Base-by-base conservation (phyloP, 2,797 vertebrate species). In the Alauda arvensis region DNA sequence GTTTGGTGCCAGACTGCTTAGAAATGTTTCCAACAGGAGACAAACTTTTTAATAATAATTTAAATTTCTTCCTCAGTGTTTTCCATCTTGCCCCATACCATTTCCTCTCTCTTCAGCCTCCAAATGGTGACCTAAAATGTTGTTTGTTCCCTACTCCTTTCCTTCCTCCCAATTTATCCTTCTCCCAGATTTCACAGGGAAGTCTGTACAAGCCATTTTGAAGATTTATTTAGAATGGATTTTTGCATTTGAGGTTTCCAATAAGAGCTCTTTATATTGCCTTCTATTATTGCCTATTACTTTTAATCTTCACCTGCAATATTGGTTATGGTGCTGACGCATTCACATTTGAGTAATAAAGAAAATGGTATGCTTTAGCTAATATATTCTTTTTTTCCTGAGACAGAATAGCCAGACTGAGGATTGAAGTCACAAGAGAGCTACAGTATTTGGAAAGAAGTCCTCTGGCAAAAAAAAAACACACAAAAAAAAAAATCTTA, bases 11-110 rank as follows among this genome's bases (percentile, higher is more conserved):
- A 84, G 75, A 61, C 70, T 42, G 42, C 72, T 92, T 34, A 69
- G 77, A 78, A 84, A 72, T 31, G 49, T 91, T 94, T 92, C 83
- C 65, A 77, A 62, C 66, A 61, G 59, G 66, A 88, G 57, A 72
- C 62, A 90, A 94, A 78, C 60, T 70, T 89, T 87, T 91, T 43
- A 94, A 75, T 89, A 89, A 81, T 67, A 28, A 33, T 75, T 87
- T 57, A 31, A 57, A 81, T 85, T 91, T 77, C 29, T 79, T 86
- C 67, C 60, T 77, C n/a, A 63, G 63, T 49, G 75, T 87, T 86
- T 82, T 89, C 62, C 68, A 40, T 83, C 40, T 84, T 93, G 40
- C 61, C 18, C 40, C 59, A 56, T 91, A 63, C 74, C 15, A 17
- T 85, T 91, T 94, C 45, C 45, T 71, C 66, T 59, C 53, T 68